Conservation (phyloP, 1,140 invertebrate genomes). For the Asobara japonica region DNA sequence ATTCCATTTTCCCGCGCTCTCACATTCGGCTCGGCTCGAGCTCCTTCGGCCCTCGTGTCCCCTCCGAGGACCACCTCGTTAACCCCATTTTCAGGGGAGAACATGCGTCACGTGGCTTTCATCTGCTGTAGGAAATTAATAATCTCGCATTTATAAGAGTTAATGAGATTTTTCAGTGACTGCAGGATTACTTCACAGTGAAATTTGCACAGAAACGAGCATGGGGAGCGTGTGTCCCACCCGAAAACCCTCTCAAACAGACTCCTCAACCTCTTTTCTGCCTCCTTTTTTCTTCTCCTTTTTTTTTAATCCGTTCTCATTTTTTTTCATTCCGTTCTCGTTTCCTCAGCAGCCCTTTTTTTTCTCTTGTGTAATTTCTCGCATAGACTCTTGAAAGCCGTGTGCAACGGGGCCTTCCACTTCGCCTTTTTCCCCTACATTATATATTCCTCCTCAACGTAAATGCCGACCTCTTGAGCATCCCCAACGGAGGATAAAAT, state of each 20-base stretch:
- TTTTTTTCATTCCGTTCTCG: conserved; percentile 12
- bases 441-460: conserved; percentile 11
- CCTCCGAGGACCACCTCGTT: no score
- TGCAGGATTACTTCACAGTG: conserved; percentile 8
- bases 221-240: conserved; percentile 8
- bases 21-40: no score
- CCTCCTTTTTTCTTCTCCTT: conserved; percentile 15
- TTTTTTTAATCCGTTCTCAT: conserved; percentile 6
- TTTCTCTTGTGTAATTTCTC: conserved; percentile 26
- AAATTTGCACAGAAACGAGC: conserved; percentile 35
- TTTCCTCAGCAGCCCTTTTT: not conserved
- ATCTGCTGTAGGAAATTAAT: no score
- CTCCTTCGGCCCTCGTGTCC: no score
- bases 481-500: not conserved
- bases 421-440: not conserved
- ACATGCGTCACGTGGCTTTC: no score
- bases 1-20: no score
- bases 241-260: conserved; percentile 16
- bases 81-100: no score
- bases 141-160: not conserved
- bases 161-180: conserved; percentile 25
- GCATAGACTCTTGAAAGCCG: conserved; percentile 23
- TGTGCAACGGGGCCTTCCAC: not conserved
- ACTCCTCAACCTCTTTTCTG: conserved; percentile 21
- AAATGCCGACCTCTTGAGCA: not conserved